A percentile compares a stretch with the other conserved stretches of the same genome.
Evolutionary conservation across 2,797 vertebrate species (phyloP).

Genomic region (Gymnoscopelus microlampas): DNA sequence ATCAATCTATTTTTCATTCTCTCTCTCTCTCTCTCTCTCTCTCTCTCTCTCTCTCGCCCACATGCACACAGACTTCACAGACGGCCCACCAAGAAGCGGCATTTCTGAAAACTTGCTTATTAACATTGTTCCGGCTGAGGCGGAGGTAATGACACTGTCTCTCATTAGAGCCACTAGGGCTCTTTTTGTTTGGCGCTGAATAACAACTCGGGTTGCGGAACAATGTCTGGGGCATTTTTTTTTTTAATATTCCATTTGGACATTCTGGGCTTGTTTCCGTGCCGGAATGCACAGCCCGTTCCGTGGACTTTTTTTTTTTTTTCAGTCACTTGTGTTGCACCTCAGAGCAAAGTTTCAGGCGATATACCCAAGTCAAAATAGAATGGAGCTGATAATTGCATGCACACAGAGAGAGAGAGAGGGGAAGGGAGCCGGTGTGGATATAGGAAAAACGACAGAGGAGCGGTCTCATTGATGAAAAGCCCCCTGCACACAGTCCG

Average conservation of each 20-base stretch:
- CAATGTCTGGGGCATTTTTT: slow-evolving; percentile 7
- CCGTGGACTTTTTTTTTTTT: slow-evolving; percentile 1
- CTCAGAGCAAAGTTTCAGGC: slow-evolving; percentile 17
- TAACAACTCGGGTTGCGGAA: slow-evolving; percentile 40
- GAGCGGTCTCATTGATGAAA: slow-evolving; percentile 19
- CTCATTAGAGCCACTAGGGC: slow-evolving; percentile 55
- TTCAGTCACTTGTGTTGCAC: slow-evolving; percentile 6
- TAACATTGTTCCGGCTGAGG: slow-evolving; percentile 41
- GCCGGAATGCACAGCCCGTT: slow-evolving; percentile 20
- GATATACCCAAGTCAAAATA: slow-evolving; percentile 11
- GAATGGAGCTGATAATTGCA: slow-evolving; percentile 21
- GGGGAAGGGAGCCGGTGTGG: not conserved
- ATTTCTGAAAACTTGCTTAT: slow-evolving; percentile 42
- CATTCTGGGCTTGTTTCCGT: slow-evolving; percentile 20
- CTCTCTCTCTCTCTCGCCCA: not conserved
- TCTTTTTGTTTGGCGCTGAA: slow-evolving; percentile 29
- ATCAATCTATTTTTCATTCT: slow-evolving; percentile 11
- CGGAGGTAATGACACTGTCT: slow-evolving; percentile 48
- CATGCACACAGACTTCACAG: not conserved
- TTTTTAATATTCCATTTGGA: slow-evolving; percentile 28
- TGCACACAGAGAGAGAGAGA: slow-evolving; percentile 4
- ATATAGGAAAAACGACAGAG: slow-evolving; percentile 20
- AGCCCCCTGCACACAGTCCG: slow-evolving; percentile 29
- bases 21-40: slow-evolving; percentile 32
- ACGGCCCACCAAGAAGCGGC: slow-evolving; percentile 13